phyloP scores from a whole-genome alignment of 2,113 vertebrate genomes.

The Engraulis encrasicolus region DNA sequence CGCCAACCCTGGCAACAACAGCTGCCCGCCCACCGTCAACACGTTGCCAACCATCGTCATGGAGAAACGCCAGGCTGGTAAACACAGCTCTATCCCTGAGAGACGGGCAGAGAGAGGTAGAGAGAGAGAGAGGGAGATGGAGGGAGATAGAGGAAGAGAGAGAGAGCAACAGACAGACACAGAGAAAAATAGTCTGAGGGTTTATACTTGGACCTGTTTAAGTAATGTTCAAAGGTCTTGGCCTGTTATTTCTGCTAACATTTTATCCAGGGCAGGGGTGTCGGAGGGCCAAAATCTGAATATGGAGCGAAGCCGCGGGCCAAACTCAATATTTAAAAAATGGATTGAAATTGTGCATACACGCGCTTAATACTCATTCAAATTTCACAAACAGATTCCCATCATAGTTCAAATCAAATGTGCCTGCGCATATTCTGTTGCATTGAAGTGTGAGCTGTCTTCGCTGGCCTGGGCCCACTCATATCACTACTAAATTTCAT shows the following conservation, averaged over 20 bases:
- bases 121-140: background rate
- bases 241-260: background rate
- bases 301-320: no score
- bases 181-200: slow-evolving; percentile 8
- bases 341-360: no score
- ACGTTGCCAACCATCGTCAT: slow-evolving; percentile 97
- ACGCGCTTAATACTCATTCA: no score
- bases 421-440: no score
- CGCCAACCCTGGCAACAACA: slow-evolving; percentile 93
- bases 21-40: slow-evolving; percentile 90
- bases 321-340: no score
- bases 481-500: no score
- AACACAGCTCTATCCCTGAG: slow-evolving; percentile 93
- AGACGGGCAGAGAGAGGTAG: background rate
- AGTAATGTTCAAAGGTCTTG: background rate
- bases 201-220: background rate
- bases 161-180: background rate
- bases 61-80: slow-evolving; percentile 91
- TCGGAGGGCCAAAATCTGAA: no score
- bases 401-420: no score
- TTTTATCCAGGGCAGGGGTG: no score
- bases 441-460: no score
- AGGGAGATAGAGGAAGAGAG: background rate
- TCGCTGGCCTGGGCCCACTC: no score
- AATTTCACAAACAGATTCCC: no score